These are phyloP conservation scores for Ptycholaimellus sp. DNA, from an alignment of 2,888 invertebrate species.

Conservation along the genomic window DNA sequence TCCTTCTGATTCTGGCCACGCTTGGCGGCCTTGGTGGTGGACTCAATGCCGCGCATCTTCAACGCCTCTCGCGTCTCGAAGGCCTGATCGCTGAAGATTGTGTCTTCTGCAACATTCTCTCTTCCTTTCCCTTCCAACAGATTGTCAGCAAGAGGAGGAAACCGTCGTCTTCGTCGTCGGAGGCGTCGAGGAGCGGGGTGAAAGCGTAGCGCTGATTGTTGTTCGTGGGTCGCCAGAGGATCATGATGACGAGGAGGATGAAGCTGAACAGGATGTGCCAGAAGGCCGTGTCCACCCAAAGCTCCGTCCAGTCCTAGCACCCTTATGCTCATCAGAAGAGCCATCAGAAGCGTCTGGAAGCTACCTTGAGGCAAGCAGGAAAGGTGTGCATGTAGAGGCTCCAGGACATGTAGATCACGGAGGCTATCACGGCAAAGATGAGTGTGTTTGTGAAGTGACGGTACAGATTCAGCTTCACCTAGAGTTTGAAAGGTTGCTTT, in stretches of 20 bases:
- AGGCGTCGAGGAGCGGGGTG: conserved; percentile 64
- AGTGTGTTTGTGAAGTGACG: conserved; percentile 78
- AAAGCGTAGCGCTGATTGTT: conserved; percentile 77
- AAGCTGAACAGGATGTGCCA: conserved; percentile 79
- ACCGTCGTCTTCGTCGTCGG: conserved; percentile 47
- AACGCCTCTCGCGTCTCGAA: conserved; percentile 6
- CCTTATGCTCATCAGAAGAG: neutral
- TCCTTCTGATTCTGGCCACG: conserved; percentile 9
- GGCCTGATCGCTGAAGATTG: conserved; percentile 9
- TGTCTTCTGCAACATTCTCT: conserved; percentile 7
- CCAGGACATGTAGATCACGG: conserved; percentile 75
- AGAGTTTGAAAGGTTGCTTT: conserved; percentile 3
- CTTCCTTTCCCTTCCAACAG: neutral
- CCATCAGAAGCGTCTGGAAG: neutral
- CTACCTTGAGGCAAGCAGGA: conserved; percentile 49
- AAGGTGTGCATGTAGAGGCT: conserved; percentile 53
- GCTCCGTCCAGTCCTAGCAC: neutral
- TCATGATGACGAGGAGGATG: conserved; percentile 66
- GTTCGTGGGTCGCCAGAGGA: conserved; percentile 77
- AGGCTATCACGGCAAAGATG: conserved; percentile 60
- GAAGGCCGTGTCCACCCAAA: conserved; percentile 74
- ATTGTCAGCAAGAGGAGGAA: conserved; percentile 16
- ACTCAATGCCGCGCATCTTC: conserved; percentile 1
- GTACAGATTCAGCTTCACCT: conserved; percentile 52
- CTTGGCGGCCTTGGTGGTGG: conserved; percentile 2